Base-by-base conservation (phyloP, 2,113 vertebrate genomes). In the Otolemur garnettii region DNA sequence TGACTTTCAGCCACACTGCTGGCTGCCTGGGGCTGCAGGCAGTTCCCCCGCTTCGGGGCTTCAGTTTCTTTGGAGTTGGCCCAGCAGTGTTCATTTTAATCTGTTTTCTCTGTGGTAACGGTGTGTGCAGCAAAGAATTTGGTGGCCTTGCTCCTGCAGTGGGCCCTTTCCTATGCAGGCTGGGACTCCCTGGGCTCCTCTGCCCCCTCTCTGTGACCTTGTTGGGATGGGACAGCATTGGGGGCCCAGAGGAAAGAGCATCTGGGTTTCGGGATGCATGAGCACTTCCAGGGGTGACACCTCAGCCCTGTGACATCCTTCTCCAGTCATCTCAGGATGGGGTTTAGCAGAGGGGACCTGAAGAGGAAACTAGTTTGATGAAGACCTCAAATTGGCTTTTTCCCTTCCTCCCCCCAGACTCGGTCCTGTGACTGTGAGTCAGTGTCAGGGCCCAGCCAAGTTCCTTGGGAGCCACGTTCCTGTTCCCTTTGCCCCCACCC, bases 401-500 rank as follows among this genome's bases (percentile, higher is more conserved):
- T 38, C 86, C 89, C 94, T 79, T 80, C 86, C 96, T 90, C 57
- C 79, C 50, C 62, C 13, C 21, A 57, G 81, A 90, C 83, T 15
- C 62, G 91, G 95, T 98, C 97, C 96, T 96, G 93, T 98, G 97
- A 97, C 97, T 93, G 60, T 98, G 97, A 98, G 97, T 98, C 97
- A 98, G 93, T 97, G 66, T 90, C 71, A 60, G 11, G 75, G 45
- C 94, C 77, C 35, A 12, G 97, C 95, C 97, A 96, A 97, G 94
- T 97, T 97, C 94, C 93, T 86, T 81, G 89, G 96, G 91, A 96
- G 62, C 97, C 77, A 69, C 2, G 83, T 91, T 96, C 83, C 94
- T 89, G 82, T 93, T 95, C 88, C 60, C 83, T 92, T 85, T 86
- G 90, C 57, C 30, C 89, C 92, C 62, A 50, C 83, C 88, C 11